Conservation (phyloP, 2,797 vertebrate species). For the Bucorvus abyssinicus region DNA sequence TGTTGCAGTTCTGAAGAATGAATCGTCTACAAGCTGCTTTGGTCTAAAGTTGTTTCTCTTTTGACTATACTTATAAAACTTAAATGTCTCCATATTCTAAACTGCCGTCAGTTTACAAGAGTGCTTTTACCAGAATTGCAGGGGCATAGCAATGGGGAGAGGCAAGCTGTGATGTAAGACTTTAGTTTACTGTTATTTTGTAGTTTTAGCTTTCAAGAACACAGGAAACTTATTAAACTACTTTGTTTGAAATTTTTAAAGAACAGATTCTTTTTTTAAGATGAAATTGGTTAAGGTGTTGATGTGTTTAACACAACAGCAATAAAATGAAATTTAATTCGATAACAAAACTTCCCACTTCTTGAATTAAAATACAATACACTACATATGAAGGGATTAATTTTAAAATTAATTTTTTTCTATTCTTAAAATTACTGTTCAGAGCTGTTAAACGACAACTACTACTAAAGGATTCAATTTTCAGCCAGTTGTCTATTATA, state of each 20-base stretch:
- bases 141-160: not conserved
- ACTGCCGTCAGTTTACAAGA: not conserved
- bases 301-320: not conserved
- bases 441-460: not conserved
- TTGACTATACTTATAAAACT: not conserved
- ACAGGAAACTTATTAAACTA: not conserved
- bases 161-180: not conserved
- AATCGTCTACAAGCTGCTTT: not conserved
- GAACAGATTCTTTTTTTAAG: not conserved
- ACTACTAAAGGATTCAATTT: not conserved
- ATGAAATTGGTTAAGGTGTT: not conserved
- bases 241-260: not conserved
- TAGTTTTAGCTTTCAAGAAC: not conserved
- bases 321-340: not conserved
- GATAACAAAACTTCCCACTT: not conserved
- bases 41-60: not conserved
- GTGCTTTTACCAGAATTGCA: not conserved
- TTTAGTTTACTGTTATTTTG: not conserved
- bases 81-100: not conserved
- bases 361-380: not conserved
- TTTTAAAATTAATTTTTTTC: not conserved
- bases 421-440: not conserved
- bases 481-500: not conserved
- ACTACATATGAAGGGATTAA: rapidly evolving
- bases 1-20: not conserved